phyloP scores from a whole-genome alignment of 2,797 vertebrate species.

The Melanotaenia parkinsoni region DNA sequence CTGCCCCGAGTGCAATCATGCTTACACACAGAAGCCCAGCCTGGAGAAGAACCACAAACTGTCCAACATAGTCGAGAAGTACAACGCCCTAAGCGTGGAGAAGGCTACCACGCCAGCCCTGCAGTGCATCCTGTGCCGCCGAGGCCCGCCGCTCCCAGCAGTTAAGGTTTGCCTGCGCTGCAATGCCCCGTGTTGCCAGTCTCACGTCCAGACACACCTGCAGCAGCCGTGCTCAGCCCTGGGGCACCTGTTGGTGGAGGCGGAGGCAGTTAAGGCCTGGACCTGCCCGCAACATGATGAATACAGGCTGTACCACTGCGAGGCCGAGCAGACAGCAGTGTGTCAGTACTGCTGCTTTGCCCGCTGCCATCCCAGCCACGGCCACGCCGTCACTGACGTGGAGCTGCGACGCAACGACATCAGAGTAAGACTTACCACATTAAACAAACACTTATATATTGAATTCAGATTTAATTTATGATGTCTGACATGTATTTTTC shows the following conservation, averaged over 20 bases:
- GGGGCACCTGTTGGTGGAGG: slow-evolving; percentile 97
- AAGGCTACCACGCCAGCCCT: slow-evolving; percentile 79
- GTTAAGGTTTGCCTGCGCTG: slow-evolving; percentile 98
- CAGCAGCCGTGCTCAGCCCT: slow-evolving; percentile 97
- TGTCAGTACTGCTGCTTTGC: slow-evolving; percentile 99
- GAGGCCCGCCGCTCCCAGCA: slow-evolving; percentile 95
- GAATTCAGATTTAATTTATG: not conserved
- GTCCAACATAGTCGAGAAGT: slow-evolving; percentile 99
- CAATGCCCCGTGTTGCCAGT: slow-evolving; percentile 98
- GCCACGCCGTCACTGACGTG: slow-evolving; percentile 96
- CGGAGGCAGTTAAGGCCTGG: slow-evolving; percentile 96
- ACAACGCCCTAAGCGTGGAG: slow-evolving; percentile 88
- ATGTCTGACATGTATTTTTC: not conserved
- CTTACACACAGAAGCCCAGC: slow-evolving; percentile 96
- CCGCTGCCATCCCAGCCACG: slow-evolving; percentile 94
- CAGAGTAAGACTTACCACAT: slow-evolving; percentile 85
- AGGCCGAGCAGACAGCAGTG: slow-evolving; percentile 97
- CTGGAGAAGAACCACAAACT: slow-evolving; percentile 99
- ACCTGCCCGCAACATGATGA: slow-evolving; percentile 99
- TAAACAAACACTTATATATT: not conserved
- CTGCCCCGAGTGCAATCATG: slow-evolving; percentile 99
- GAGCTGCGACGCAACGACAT: slow-evolving; percentile 98
- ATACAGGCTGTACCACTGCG: slow-evolving; percentile 98
- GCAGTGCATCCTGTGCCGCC: slow-evolving; percentile 96
- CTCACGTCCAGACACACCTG: slow-evolving; percentile 98